Evolutionary conservation across 2,797 vertebrate species (phyloP), one percentile per base, ranked within the genome.

Genomic region (Gorsachius magnificus): DNA sequence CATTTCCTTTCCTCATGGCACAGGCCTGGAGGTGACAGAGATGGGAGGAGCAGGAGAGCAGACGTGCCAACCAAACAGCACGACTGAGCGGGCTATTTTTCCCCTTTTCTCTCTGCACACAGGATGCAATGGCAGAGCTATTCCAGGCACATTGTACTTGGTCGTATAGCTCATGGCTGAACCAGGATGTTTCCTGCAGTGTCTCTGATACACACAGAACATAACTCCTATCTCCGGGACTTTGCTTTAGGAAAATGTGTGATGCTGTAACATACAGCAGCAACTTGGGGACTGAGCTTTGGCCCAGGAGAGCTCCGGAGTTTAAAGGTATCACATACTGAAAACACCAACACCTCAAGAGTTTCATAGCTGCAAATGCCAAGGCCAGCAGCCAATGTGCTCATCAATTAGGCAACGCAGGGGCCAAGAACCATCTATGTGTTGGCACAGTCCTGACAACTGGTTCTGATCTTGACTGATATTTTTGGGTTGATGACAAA

Each of bases 21-120:
- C 20, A 5, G 74, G 68, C 76, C 72, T 11, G 64, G 54, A 41
- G 24, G 22, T 25, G 77, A 31, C 9, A 4, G 80, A 13, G 54
- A 18, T 28, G 75, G 57, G 58, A 43, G 68, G 31, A 29, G 80
- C 53, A 64, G 63, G 11, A 56, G 50, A 50, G 66, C 5, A 20
- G n/a, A 13, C 0, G 9, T 33, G 58, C 64, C 53, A 46, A 11
- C 2, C 21, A 6, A 10, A 16, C 28, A 56, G 51, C 31, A 26
- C 0, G 1, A 3, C 6, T 4, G 31, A n/a, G 3, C 0, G 4
- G 16, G 84, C 65, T n/a, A 1, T 16, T 76, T 19, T 6, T 0
- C 31, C 26, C 29, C 20, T 45, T 13, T 26, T 29, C 51, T 6
- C 60, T 7, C 45, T 17, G 33, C 17, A 18, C 75, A 19, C 21